These are phyloP conservation scores for Oxyscelio sp. DNA, from an alignment of 2,888 invertebrate genomes.

Conservation along the genomic window DNA sequence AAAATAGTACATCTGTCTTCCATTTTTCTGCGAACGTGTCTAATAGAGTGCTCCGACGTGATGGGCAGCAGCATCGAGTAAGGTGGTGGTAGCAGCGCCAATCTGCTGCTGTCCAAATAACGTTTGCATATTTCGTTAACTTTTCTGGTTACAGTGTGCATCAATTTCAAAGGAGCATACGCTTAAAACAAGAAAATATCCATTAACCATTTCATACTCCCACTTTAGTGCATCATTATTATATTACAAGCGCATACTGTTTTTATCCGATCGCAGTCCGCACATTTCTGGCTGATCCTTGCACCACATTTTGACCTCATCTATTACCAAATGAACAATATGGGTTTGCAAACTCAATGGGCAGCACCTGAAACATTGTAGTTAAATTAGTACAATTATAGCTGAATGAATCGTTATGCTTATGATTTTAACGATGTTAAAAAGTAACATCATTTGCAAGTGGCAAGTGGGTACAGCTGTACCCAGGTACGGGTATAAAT, in stretches of 20 bases:
- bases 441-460: too few relatives aligned
- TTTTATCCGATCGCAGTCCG: constrained; percentile 91
- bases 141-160: constrained; percentile 92
- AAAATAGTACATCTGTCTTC: constrained; percentile 96
- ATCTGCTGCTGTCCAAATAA: constrained; percentile 92
- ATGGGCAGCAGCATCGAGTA: constrained; percentile 89
- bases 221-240: too few relatives aligned
- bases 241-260: constrained; percentile 89
- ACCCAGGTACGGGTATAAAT: too few relatives aligned
- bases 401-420: too few relatives aligned
- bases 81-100: constrained; percentile 91
- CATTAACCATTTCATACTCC: too few relatives aligned
- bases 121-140: constrained; percentile 92
- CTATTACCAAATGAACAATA: constrained; percentile 91
- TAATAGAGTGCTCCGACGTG: constrained; percentile 92
- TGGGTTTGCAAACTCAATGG: constrained; percentile 92
- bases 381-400: constrained; percentile 9
- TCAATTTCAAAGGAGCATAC: constrained; percentile 92
- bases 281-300: constrained; percentile 91
- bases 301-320: constrained; percentile 91
- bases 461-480: too few relatives aligned
- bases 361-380: constrained; percentile 91
- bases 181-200: constrained; percentile 89
- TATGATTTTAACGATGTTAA: too few relatives aligned
- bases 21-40: constrained; percentile 96